These are phyloP conservation scores for Neodiprion lecontei DNA, from an alignment of 1,140 invertebrate genomes.

Conservation along the genomic window DNA sequence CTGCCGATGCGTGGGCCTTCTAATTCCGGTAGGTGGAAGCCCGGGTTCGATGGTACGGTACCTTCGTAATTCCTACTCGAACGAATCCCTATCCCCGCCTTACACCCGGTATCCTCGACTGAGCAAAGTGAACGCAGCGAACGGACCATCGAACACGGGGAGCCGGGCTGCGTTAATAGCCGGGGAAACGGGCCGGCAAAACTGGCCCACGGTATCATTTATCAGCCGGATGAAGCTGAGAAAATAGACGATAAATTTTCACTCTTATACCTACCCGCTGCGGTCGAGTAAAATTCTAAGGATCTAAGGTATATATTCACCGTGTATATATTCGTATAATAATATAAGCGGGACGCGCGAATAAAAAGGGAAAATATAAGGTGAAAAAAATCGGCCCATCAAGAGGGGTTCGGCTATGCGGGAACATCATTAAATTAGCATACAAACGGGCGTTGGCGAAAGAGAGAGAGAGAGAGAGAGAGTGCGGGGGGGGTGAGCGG, in stretches of 20 bases:
- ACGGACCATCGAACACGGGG: neutral
- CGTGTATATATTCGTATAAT: too few species aligned
- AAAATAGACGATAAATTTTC: conserved; percentile 8
- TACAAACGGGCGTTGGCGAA: neutral
- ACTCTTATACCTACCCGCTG: neutral
- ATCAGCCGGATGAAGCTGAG: neutral
- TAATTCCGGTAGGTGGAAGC: too few species aligned
- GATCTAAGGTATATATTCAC: neutral
- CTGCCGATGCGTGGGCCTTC: too few species aligned
- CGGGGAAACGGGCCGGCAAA: neutral
- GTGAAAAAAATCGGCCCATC: neutral
- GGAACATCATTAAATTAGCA: conserved; percentile 6
- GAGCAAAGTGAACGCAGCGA: neutral
- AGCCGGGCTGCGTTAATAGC: neutral
- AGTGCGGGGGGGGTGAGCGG: too few species aligned
- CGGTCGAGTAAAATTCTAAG: neutral
- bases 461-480: neutral
- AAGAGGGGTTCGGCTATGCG: neutral
- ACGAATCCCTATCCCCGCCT: too few species aligned
- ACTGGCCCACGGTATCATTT: conserved; percentile 1
- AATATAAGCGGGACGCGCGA: too few species aligned
- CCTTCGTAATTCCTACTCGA: too few species aligned
- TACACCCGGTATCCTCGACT: neutral
- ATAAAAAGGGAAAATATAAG: neutral
- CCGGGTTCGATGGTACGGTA: too few species aligned